Conservation (phyloP, 2,888 invertebrate genomes). For the Zaprionus bogoriensis region DNA sequence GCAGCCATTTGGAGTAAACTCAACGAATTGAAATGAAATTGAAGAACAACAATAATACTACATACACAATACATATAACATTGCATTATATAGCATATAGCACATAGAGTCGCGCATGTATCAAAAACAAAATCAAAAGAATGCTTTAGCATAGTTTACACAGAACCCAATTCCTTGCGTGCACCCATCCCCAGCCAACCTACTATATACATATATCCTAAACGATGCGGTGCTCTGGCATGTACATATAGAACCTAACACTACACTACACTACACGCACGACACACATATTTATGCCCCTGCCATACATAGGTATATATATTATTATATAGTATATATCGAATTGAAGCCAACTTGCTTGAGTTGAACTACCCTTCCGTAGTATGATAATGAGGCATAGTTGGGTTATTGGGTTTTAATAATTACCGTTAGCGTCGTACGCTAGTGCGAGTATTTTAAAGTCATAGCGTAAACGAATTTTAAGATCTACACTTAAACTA, state of each 20-base stretch:
- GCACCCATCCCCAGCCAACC: slow-evolving; percentile 8
- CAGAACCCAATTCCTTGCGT: slow-evolving; percentile 55
- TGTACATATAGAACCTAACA: slow-evolving; percentile 60
- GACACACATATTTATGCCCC: slow-evolving; percentile 42
- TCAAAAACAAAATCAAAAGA: slow-evolving; percentile 65
- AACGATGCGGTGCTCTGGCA: slow-evolving; percentile 50
- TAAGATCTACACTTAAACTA: slow-evolving; percentile 50
- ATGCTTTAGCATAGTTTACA: slow-evolving; percentile 68
- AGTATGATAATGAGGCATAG: slow-evolving; percentile 47
- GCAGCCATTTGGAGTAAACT: slow-evolving; percentile 53
- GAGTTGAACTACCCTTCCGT: slow-evolving; percentile 70
- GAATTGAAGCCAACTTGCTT: slow-evolving; percentile 54
- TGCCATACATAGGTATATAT: slow-evolving; percentile 35
- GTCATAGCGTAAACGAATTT: slow-evolving; percentile 74
- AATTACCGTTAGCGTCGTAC: slow-evolving; percentile 60
- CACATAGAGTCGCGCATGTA: slow-evolving; percentile 75
- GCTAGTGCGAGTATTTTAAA: slow-evolving; percentile 71
- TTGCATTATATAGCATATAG: slow-evolving; percentile 50
- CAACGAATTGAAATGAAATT: slow-evolving; percentile 62
- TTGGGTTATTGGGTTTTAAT: slow-evolving; percentile 66
- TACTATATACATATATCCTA: slow-evolving; percentile 3
- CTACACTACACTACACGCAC: slow-evolving; percentile 10
- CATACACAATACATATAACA: slow-evolving; percentile 16
- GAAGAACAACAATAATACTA: slow-evolving; percentile 9
- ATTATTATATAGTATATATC: slow-evolving; percentile 11